Percentiles rank a stretch among this genome's conserved stretches.
Conservation (phyloP, 1,140 invertebrate genomes). For the Zaprionus tsacasi region DNA sequence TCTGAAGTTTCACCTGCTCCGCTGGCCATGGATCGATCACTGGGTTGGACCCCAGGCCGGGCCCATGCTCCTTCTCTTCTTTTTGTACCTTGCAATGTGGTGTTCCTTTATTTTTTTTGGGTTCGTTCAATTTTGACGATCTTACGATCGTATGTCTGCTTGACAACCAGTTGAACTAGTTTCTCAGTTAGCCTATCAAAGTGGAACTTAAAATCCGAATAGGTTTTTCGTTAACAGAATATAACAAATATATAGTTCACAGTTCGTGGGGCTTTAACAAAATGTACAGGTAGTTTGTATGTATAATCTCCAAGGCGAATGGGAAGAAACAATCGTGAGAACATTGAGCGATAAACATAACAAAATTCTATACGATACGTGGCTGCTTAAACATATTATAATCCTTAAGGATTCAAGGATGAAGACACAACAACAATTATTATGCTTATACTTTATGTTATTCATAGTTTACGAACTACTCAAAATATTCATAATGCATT, state of each 20-base stretch:
- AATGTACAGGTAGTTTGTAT: conserved; percentile 13
- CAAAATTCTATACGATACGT: conserved; percentile 26
- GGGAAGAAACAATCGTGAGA: conserved; percentile 52
- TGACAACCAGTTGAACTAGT: conserved; percentile 73
- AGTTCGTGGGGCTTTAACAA: conserved; percentile 39
- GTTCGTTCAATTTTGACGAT: conserved; percentile 15
- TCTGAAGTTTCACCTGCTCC: conserved; percentile 73
- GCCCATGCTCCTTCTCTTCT: conserved; percentile 18
- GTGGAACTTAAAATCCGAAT: conserved; percentile 49
- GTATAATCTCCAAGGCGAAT: not conserved
- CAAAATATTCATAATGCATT: conserved; percentile 28
- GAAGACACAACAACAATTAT: conserved; percentile 77
- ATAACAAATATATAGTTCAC: conserved; percentile 21
- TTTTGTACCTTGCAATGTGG: conserved; percentile 73
- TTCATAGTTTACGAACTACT: conserved; percentile 34
- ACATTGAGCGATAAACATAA: conserved; percentile 55
- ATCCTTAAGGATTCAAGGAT: conserved; percentile 46
- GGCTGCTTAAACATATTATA: conserved; percentile 37
- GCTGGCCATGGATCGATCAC: conserved; percentile 23
- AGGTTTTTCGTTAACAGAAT: conserved; percentile 34
- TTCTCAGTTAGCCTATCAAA: conserved; percentile 37
- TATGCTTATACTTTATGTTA: conserved; percentile 27
- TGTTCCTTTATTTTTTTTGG: conserved; percentile 48
- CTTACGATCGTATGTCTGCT: conserved; percentile 32
- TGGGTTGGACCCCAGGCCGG: conserved; percentile 33